Percentiles rank a stretch among this genome's conserved stretches.
phyloP scores from a whole-genome alignment of 1,140 invertebrate genomes.

The Heliconius himera region DNA sequence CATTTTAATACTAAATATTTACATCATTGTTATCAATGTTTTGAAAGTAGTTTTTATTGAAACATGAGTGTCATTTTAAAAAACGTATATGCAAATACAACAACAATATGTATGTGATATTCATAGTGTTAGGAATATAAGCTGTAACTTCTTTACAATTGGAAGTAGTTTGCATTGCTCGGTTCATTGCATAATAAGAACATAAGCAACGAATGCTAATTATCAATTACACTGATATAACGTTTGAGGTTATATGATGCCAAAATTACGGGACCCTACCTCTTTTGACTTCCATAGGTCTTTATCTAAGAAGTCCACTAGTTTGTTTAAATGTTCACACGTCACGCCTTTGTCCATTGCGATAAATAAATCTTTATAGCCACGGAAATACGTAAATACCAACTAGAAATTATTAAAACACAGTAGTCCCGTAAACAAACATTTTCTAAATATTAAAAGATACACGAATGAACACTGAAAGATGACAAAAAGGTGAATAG shows the following conservation, averaged over 20 bases:
- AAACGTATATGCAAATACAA: neutral
- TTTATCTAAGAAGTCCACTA: constrained; percentile 65
- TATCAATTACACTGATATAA: constrained; percentile 59
- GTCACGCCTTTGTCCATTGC: constrained; percentile 76
- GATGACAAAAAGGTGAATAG: constrained; percentile 43
- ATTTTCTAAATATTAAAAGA: constrained; percentile 59
- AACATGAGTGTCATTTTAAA: neutral
- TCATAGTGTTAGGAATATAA: constrained; percentile 15
- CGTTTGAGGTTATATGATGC: constrained; percentile 71
- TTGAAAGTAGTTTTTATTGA: neutral
- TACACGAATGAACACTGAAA: constrained; percentile 41
- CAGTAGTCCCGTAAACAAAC: constrained; percentile 71
- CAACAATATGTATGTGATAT: constrained; percentile 17
- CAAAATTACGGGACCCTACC: constrained; percentile 56
- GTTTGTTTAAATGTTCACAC: constrained; percentile 76
- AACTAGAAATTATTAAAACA: constrained; percentile 62
- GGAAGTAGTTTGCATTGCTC: constrained; percentile 28
- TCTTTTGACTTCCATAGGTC: constrained; percentile 75
- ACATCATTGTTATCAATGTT: neutral
- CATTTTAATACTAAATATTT: neutral
- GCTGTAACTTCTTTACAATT: constrained; percentile 16
- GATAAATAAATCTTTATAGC: constrained; percentile 50
- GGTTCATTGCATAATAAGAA: constrained; percentile 66
- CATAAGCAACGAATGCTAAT: constrained; percentile 64
- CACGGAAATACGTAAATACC: constrained; percentile 57